These are phyloP conservation scores for Tethea ocularis DNA, from an alignment of 2,888 invertebrate species.

Conservation along the genomic window DNA sequence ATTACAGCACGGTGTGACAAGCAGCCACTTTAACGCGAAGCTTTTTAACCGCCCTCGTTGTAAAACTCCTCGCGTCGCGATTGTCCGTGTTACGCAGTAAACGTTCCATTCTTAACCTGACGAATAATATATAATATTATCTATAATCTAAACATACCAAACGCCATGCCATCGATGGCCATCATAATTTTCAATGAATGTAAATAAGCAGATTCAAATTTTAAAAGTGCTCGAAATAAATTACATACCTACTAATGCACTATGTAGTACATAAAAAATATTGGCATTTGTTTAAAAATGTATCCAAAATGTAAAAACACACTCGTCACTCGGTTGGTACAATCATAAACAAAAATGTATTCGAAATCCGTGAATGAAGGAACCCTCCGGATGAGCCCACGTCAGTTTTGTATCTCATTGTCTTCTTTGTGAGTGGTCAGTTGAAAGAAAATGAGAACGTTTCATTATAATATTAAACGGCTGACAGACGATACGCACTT, in stretches of 20 bases:
- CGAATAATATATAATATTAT: constrained; percentile 64
- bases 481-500: constrained; percentile 81
- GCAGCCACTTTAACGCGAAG: constrained; percentile 60
- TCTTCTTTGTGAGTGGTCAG: constrained; percentile 79
- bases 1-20: constrained; percentile 49
- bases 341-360: constrained; percentile 23
- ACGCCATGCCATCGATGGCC: background rate
- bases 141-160: constrained; percentile 56
- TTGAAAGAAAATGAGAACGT: constrained; percentile 74
- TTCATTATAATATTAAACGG: constrained; percentile 77
- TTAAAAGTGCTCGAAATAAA: too few species aligned
- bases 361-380: constrained; percentile 42
- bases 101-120: constrained; percentile 65
- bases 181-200: constrained; percentile 32
- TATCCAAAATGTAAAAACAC: background rate
- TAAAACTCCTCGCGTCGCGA: constrained; percentile 73
- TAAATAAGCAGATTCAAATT: constrained; percentile 24
- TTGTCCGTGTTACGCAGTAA: constrained; percentile 82
- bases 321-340: background rate
- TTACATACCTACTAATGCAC: too few species aligned
- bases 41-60: constrained; percentile 78
- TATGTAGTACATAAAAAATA: background rate
- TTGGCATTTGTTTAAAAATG: background rate
- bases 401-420: constrained; percentile 70
- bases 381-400: constrained; percentile 70